phyloP scores from a whole-genome alignment of 64 coral and sea anemone species.

The Dendronephthya gigantea region DNA sequence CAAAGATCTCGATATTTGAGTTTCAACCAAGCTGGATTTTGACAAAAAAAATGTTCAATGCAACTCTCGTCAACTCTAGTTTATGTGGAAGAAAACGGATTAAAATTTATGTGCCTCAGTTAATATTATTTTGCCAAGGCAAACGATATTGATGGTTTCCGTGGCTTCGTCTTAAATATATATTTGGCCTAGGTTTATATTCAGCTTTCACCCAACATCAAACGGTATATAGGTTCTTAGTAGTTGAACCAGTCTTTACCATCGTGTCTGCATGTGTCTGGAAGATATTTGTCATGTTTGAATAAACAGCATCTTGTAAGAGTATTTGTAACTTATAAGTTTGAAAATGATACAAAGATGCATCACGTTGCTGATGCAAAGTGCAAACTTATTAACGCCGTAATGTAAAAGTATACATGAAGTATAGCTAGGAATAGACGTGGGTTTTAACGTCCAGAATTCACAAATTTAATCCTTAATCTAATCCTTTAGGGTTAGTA shows the following conservation, averaged over 20 bases:
- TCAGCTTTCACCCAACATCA: slow-evolving; percentile 35
- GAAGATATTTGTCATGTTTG: not conserved
- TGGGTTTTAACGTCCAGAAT: too few species aligned
- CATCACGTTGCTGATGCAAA: too few species aligned
- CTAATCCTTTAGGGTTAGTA: too few species aligned
- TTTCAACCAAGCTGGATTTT: too few species aligned
- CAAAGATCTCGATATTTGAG: too few species aligned
- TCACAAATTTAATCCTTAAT: too few species aligned
- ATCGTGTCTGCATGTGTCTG: slow-evolving; percentile 94
- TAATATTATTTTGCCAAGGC: not conserved
- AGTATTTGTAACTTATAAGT: too few species aligned
- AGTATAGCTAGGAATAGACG: too few species aligned
- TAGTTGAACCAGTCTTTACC: slow-evolving; percentile 90
- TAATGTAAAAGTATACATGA: too few species aligned
- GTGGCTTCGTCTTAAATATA: not conserved
- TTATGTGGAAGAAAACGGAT: not conserved
- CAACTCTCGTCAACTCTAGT: not conserved
- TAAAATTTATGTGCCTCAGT: not conserved
- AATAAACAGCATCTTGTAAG: not conserved
- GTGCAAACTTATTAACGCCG: too few species aligned
- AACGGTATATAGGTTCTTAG: slow-evolving; percentile 79
- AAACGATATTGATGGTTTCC: not conserved
- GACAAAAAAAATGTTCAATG: not conserved
- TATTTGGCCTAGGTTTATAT: not conserved
- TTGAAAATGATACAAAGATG: too few species aligned